A percentile compares a stretch with the other conserved stretches of the same genome.
Evolutionary conservation across 2,888 invertebrate genomes (phyloP).

Genomic region (Pasiphila rectangulata): DNA sequence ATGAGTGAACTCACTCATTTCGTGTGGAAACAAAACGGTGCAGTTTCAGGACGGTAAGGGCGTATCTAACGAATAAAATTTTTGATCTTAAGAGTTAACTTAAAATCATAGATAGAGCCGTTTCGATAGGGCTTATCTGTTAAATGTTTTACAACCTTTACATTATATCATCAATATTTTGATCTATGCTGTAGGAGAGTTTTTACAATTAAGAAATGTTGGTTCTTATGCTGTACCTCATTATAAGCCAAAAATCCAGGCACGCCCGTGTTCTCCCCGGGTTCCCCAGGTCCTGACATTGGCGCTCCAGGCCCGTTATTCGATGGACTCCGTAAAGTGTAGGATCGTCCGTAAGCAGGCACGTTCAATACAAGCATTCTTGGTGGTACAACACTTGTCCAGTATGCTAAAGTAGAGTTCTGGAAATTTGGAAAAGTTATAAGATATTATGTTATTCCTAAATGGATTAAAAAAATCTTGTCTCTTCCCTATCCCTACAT

Average conservation of each 20-base stretch:
- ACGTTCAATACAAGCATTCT: conserved; percentile 86
- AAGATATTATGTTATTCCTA: background rate
- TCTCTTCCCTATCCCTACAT: too few species aligned
- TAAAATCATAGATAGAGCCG: too few species aligned
- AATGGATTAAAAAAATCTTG: too few species aligned
- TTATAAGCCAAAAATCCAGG: conserved; percentile 89
- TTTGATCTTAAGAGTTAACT: too few species aligned
- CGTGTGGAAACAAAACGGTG: too few species aligned
- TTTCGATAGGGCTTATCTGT: too few species aligned
- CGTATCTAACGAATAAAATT: too few species aligned
- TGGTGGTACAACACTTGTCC: conserved; percentile 85
- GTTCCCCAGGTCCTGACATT: conserved; percentile 84
- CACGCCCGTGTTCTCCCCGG: conserved; percentile 85
- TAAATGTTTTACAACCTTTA: too few species aligned
- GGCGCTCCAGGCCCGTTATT: conserved; percentile 79
- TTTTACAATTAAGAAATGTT: too few species aligned
- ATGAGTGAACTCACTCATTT: too few species aligned
- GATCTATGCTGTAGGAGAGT: background rate
- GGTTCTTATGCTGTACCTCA: conserved; percentile 76
- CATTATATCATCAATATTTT: background rate
- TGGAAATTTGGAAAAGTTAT: conserved; percentile 38
- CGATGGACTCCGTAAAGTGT: conserved; percentile 81
- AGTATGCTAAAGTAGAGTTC: conserved; percentile 87
- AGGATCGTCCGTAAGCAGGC: conserved; percentile 89
- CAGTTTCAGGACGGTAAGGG: too few species aligned